These are phyloP conservation scores for Notamacropus eugenii DNA, from an alignment of 2,797 vertebrate genomes.

Conservation along the genomic window DNA sequence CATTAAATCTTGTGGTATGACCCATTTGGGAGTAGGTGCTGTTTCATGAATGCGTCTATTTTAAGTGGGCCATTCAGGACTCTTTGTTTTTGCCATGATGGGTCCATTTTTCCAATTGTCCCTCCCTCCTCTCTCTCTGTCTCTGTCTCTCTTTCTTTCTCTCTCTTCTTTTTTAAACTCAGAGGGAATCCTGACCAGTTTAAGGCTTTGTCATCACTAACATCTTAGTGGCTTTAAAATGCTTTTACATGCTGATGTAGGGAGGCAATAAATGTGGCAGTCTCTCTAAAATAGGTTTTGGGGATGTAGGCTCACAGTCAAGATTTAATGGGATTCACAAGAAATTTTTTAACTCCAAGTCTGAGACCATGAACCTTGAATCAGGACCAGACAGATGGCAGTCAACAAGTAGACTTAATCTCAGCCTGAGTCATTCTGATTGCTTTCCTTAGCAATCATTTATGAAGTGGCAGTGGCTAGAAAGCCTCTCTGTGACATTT, in stretches of 20 bases:
- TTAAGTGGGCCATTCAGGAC: neutral
- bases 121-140: no score
- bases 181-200: neutral
- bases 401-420: neutral
- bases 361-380: neutral
- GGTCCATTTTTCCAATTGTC: neutral
- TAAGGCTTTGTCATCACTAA: neutral
- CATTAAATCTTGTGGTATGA: no score
- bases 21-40: neutral
- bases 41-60: neutral
- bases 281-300: neutral
- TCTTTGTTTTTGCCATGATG: constrained; percentile 11
- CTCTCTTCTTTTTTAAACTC: neutral
- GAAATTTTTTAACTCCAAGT: neutral
- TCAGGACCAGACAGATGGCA: neutral
- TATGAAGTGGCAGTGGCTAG: neutral
- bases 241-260: neutral
- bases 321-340: neutral
- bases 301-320: neutral
- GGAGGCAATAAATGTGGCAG: neutral
- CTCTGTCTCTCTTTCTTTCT: neutral
- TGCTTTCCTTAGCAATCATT: neutral
- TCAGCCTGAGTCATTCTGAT: neutral
- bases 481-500: neutral
- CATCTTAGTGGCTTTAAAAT: neutral